Base-by-base conservation (phyloP, 2,113 vertebrate species). In the Gopherus evgoodei region DNA sequence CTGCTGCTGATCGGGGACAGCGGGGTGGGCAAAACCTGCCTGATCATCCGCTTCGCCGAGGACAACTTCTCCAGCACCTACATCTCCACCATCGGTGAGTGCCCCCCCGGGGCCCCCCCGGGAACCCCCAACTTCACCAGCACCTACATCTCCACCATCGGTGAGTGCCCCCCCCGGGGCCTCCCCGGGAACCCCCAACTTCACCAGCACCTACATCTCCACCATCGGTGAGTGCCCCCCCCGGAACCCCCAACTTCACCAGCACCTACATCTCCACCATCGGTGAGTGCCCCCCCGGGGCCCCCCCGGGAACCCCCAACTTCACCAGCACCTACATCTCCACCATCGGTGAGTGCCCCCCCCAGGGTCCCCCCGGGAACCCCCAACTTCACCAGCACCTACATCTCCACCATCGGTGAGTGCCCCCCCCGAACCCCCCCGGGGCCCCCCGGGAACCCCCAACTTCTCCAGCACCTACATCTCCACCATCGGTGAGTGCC, bases 51-150 rank as follows among this genome's bases (percentile, higher is more conserved):
- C 81, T 99, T 99, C 84, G 98, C 99, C 4, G 99, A 99, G 96
- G 99, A 99, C 97, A 99, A 99, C 97, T 99, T 99, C 98, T 99
- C 99, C 98, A 99, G 97, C 95, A 99, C 99, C 0, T 99, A 99
- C 97, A 99, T 99, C 97, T 99, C 99, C 90, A 99, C 99, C 94
- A 99, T 99, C 79, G 99, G 99, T 99, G 98, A 95, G 99, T 29
- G 35, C 50, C 13, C 11, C 57, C 57, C 52, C 16, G 0, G 13
- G 84, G 59, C 85, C 47, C 47, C 47, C 47, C 47, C 47, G 47
- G 49, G 49, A 50, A 12, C n/a, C 65, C 49, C 52, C 50, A 53
- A 53, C 52, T 19, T 53, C 52, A 53, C 52, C 52, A 19, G 52
- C 52, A 53, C 52, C 52, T n/a, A 69, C 65, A 69, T 69, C 65